Evolutionary conservation across 2,888 invertebrate genomes (phyloP), one percentile per base, ranked within the genome.

Genomic region (Athripsodes cinereus): DNA sequence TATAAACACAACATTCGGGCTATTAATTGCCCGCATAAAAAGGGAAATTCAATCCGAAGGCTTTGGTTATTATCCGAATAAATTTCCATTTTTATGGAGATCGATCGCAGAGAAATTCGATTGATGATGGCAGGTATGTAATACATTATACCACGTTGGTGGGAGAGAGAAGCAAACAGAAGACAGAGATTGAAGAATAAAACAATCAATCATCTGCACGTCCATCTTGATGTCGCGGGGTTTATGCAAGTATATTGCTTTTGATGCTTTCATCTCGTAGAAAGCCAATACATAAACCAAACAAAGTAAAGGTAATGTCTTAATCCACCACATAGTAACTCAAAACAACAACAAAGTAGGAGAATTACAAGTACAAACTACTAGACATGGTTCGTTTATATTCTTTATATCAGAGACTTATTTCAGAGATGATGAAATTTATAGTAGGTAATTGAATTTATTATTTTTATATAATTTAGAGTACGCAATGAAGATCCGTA

Each of bases 11-110:
- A 26, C 26, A 26, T 26, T 26, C 26, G 10, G 3, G 26, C 26
- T 26, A 26, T 26, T 26, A 26, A n/a, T n/a, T n/a, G n/a, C 26
- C 5, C 10, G 26, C 10, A 26, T 26, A 26, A 40, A 40, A 40
- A 40, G 40, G 40, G 47, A 20, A 47, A 47, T 47, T 21, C 13
- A 47, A 47, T 47, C 47, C 19, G 21, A 21, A 10, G 21, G 47
- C 8, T 21, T 19, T 18, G 21, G 47, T 47, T 18, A 47, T 47
- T 47, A 47, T 26, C 26, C 26, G 22, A 50, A 50, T 18, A 50
- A 50, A 50, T 50, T 50, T 50, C 50, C 50, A 50, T 50, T 50
- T 50, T 22, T 22, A 50, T 26, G 50, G 16, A 50, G 50, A 50
- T 50, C 50, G 22, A 50, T 50, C 16, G 22, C n/a, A 16, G 21